Evolutionary conservation across 2,888 invertebrate species (phyloP), one percentile per base, ranked within the genome.

Genomic region (Incurvaria masculella): DNA sequence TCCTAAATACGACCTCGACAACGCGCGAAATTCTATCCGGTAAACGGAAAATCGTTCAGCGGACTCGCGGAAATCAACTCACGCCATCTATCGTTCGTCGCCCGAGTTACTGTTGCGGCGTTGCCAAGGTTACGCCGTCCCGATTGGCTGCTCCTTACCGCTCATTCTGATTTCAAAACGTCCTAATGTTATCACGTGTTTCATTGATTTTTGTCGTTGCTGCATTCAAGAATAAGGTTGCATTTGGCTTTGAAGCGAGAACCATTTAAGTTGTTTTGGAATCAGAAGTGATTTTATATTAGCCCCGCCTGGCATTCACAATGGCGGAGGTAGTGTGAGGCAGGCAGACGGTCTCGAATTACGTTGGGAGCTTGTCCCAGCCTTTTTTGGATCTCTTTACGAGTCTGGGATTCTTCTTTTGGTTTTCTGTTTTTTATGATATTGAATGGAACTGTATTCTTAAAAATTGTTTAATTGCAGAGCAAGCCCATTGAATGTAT

Each of bases 111-210:
- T 6, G 33, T 14, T 3, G n/a, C 52, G 19, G 43, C 65, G 75
- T 73, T 60, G 65, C 64, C 62, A 72, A 72, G 64, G 70, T 63
- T 68, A 78, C 76, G 65, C 64, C 56, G 58, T 67, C 63, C 69
- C 74, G 69, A 75, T 75, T 74, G 73, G 75, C 74, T 69, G 69
- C 72, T 72, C 70, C 64, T 59, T 49, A 53, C 45, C 51, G 48
- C 52, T 52, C 3, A 33, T 33, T 33, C 33, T 14, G 14, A 33
- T 33, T 14, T 33, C 33, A 33, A 33, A 33, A 33, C 33, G 14
- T 33, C 33, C 14, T n/a, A 8, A 33, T 3, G n/a, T n/a, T n/a
- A n/a, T n/a, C n/a, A n/a, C n/a, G n/a, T n/a, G n/a, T n/a, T n/a
- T n/a, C n/a, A n/a, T n/a, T n/a, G n/a, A n/a, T n/a, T n/a, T n/a